These are phyloP conservation scores for Sanderia malayensis DNA, from an alignment of 30 jellyfish, hydroid and myxozoan genomes.

Conservation along the genomic window DNA sequence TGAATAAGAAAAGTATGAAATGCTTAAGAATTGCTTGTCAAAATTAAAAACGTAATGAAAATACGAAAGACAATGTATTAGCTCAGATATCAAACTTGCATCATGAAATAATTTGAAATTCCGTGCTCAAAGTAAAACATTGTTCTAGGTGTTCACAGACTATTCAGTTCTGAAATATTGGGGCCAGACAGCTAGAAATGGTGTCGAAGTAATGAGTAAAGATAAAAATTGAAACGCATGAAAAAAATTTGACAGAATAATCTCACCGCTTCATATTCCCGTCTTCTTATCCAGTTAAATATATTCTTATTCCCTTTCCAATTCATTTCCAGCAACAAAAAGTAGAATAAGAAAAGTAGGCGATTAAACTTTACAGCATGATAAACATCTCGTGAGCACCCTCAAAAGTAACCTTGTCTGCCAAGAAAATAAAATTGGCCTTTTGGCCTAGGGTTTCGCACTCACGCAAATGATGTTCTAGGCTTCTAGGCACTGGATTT, in stretches of 20 bases:
- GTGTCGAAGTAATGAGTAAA: too few species aligned
- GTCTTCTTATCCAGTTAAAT: slow-evolving; percentile 38
- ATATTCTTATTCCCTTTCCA: slow-evolving; percentile 16
- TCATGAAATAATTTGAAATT: too few species aligned
- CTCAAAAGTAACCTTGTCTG: background rate
- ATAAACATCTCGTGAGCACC: background rate
- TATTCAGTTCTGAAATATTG: too few species aligned
- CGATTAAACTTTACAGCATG: slow-evolving; percentile 1
- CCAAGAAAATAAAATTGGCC: background rate
- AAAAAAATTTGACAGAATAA: too few species aligned
- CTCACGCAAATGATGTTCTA: background rate
- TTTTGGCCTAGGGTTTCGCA: background rate
- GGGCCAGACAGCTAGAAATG: too few species aligned
- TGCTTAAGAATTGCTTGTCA: too few species aligned
- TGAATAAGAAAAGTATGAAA: background rate
- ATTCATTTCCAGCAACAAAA: background rate
- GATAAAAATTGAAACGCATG: too few species aligned
- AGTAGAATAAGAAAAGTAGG: background rate
- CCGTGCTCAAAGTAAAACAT: too few species aligned
- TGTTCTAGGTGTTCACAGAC: too few species aligned
- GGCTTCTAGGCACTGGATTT: background rate
- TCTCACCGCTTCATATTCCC: slow-evolving; percentile 63
- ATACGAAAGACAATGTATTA: too few species aligned
- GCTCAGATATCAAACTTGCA: too few species aligned
- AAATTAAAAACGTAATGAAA: too few species aligned